A percentile compares a stretch with the other conserved stretches of the same genome.
These are phyloP conservation scores for Pinctada fucata DNA, from an alignment of 2,888 invertebrate genomes.

Conservation along the genomic window DNA sequence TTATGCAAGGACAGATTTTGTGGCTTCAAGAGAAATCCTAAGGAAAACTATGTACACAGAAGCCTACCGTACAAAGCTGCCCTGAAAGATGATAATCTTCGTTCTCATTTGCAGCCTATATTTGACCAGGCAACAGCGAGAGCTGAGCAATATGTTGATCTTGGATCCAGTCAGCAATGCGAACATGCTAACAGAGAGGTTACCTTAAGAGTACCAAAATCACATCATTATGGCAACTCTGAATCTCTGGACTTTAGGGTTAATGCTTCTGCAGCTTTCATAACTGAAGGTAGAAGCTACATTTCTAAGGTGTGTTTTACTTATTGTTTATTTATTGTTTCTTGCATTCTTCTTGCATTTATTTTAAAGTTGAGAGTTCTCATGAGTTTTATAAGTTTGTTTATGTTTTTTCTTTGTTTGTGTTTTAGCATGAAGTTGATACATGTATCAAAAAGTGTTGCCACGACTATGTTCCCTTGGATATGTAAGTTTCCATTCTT, in stretches of 20 bases:
- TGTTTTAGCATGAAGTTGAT: background rate
- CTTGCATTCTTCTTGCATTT: background rate
- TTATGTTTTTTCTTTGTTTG: slow-evolving; percentile 2
- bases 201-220: slow-evolving; percentile 29
- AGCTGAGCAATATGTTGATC: slow-evolving; percentile 20
- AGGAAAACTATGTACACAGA: slow-evolving; percentile 23
- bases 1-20: slow-evolving; percentile 32
- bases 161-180: slow-evolving; percentile 35
- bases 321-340: background rate
- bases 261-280: slow-evolving; percentile 34
- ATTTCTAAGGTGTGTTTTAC: slow-evolving; percentile 20
- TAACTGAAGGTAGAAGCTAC: slow-evolving; percentile 33
- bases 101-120: background rate
- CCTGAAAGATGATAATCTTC: slow-evolving; percentile 22
- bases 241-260: slow-evolving; percentile 27
- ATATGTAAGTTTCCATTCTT: background rate
- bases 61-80: slow-evolving; percentile 34
- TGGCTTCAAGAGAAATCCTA: slow-evolving; percentile 29
- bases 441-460: background rate
- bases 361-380: background rate
- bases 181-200: slow-evolving; percentile 37
- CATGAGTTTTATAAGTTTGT: slow-evolving; percentile 2
- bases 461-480: background rate
- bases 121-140: slow-evolving; percentile 14
- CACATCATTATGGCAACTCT: slow-evolving; percentile 35